Evolutionary conservation across 2,888 invertebrate genomes (phyloP).

Genomic region (Tolmerus cingulatus): DNA sequence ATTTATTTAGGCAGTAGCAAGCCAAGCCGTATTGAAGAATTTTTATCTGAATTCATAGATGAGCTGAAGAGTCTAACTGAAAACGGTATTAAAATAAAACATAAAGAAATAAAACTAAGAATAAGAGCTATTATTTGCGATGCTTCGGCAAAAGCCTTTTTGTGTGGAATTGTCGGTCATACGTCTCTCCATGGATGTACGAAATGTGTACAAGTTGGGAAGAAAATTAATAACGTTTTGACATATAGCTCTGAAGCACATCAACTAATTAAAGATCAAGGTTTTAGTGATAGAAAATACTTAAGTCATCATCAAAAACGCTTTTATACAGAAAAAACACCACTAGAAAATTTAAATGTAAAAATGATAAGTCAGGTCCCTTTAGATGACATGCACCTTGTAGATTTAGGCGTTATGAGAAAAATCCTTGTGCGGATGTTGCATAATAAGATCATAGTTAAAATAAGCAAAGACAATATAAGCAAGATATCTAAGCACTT

Average conservation of each 20-base stretch:
- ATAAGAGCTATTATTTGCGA: no score
- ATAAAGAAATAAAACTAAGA: no score
- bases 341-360: slow-evolving; percentile 27
- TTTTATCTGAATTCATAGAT: neutral
- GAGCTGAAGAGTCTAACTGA: neutral
- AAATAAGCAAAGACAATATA: neutral
- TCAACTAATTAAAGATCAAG: neutral
- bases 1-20: no score
- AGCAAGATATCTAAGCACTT: neutral
- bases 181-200: no score
- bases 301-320: slow-evolving; percentile 33
- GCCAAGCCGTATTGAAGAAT: no score
- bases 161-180: no score
- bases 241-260: no score
- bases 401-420: slow-evolving; percentile 36
- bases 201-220: no score
- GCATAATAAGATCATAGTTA: neutral
- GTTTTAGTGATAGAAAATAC: slow-evolving; percentile 31
- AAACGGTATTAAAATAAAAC: no score
- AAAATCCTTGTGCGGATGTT: slow-evolving; percentile 37
- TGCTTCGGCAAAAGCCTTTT: no score
- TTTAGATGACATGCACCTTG: slow-evolving; percentile 39
- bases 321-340: slow-evolving; percentile 21
- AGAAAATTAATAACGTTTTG: no score
- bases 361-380: slow-evolving; percentile 41